phyloP scores from a whole-genome alignment of 2,888 invertebrate species.

The Drosophila meridionalis region DNA sequence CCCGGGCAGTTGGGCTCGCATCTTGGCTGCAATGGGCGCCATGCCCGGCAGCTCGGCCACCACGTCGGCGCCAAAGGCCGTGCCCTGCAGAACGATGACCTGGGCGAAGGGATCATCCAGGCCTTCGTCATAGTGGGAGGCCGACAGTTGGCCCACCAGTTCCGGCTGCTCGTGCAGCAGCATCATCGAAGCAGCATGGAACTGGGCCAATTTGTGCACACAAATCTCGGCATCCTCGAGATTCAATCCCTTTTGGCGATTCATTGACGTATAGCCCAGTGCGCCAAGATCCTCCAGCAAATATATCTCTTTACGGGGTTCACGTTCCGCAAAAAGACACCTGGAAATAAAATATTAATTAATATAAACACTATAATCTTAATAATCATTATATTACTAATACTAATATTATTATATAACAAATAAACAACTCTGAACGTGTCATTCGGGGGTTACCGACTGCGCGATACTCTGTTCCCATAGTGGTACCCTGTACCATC shows the following conservation, averaged over 20 bases:
- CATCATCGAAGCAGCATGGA: constrained; percentile 87
- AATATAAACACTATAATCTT: too few species aligned
- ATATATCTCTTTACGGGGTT: constrained; percentile 63
- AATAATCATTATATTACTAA: too few species aligned
- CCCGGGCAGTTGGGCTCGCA: constrained; percentile 65
- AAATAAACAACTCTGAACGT: too few species aligned
- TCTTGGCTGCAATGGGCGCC: constrained; percentile 83
- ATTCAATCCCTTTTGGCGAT: constrained; percentile 86
- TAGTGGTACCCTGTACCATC: too few species aligned
- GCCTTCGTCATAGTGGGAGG: constrained; percentile 60
- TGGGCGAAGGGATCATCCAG: constrained; percentile 38
- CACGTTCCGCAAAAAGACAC: constrained; percentile 63
- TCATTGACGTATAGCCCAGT: constrained; percentile 85
- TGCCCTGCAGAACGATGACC: constrained; percentile 59
- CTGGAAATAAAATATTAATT: constrained; percentile 29
- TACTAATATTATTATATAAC: too few species aligned
- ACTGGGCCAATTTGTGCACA: constrained; percentile 86
- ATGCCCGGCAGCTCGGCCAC: constrained; percentile 75
- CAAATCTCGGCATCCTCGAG: constrained; percentile 85
- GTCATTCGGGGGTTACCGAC: too few species aligned
- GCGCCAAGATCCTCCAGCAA: constrained; percentile 84
- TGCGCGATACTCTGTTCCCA: too few species aligned
- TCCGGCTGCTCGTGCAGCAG: constrained; percentile 70
- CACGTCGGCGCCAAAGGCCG: constrained; percentile 48
- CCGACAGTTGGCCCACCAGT: constrained; percentile 32